phyloP scores from a whole-genome alignment of 2,888 invertebrate species.

The Drosophila neutralis region DNA sequence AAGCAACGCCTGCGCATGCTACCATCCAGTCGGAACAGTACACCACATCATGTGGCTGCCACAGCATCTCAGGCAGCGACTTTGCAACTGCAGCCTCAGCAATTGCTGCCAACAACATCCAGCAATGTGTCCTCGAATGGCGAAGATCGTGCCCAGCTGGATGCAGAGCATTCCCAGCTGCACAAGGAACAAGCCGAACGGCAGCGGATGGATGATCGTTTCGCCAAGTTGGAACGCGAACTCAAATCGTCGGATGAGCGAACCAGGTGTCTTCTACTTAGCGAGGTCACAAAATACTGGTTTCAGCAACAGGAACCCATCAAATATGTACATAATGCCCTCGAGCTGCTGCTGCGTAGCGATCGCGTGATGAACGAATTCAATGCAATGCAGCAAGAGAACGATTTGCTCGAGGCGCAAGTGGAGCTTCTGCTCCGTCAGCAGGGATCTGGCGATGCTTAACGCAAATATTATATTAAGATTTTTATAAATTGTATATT shows the following conservation, averaged over 20 bases:
- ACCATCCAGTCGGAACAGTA: conserved; percentile 78
- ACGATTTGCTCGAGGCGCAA: conserved; percentile 72
- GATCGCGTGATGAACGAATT: conserved; percentile 82
- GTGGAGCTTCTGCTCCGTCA: conserved; percentile 55
- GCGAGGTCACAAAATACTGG: conserved; percentile 74
- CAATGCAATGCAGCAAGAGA: conserved; percentile 77
- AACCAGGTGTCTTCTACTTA: conserved; percentile 75
- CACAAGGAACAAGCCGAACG: conserved; percentile 55
- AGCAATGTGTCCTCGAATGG: conserved; percentile 48
- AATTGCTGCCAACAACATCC: conserved; percentile 49
- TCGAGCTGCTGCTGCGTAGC: conserved; percentile 74
- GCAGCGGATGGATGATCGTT: conserved; percentile 45
- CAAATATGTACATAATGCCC: conserved; percentile 72
- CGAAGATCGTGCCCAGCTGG: not conserved
- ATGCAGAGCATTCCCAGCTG: conserved; percentile 4
- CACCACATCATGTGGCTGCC: conserved; percentile 67
- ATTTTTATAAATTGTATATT: conserved; percentile 8
- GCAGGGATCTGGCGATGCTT: conserved; percentile 12
- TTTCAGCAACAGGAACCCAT: conserved; percentile 66
- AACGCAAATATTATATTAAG: conserved; percentile 6
- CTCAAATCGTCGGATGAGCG: conserved; percentile 73
- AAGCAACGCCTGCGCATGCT: conserved; percentile 67
- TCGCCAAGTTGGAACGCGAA: conserved; percentile 75
- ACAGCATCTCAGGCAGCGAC: conserved; percentile 4
- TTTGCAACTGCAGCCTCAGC: conserved; percentile 34